phyloP scores from a whole-genome alignment of 2,113 vertebrate genomes.

The Platichthys flesus region DNA sequence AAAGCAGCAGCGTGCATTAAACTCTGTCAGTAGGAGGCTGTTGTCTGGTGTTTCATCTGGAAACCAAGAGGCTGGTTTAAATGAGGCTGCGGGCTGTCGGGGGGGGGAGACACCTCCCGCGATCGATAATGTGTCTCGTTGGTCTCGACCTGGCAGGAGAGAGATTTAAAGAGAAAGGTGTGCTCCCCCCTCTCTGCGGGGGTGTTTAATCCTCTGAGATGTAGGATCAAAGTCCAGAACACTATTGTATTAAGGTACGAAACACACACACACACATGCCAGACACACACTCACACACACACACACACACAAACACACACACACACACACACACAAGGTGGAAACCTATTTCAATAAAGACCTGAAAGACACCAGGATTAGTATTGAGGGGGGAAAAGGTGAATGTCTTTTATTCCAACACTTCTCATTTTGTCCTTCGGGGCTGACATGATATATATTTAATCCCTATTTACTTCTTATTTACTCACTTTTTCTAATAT shows the following conservation, averaged over 20 bases:
- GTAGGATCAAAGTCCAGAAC: slow-evolving; percentile 51
- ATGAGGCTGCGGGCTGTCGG: slow-evolving; percentile 63
- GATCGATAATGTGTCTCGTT: slow-evolving; percentile 67
- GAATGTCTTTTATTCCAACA: not conserved
- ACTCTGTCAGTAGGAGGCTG: slow-evolving; percentile 57
- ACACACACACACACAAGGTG: not conserved
- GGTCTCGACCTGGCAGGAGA: slow-evolving; percentile 32
- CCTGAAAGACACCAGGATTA: slow-evolving; percentile 5
- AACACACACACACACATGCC: not conserved
- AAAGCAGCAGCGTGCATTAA: slow-evolving; percentile 58
- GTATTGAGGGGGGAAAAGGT: not conserved
- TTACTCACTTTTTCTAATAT: too few species aligned
- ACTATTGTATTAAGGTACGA: slow-evolving; percentile 35
- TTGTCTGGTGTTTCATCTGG: slow-evolving; percentile 59
- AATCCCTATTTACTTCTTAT: too few species aligned
- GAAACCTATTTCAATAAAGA: slow-evolving; percentile 17
- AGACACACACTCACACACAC: not conserved
- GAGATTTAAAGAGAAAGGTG: slow-evolving; percentile 57
- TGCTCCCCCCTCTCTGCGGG: slow-evolving; percentile 26
- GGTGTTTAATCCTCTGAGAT: slow-evolving; percentile 57
- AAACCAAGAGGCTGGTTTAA: slow-evolving; percentile 68
- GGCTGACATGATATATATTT: not conserved
- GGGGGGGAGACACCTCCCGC: slow-evolving; percentile 34
- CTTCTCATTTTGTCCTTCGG: slow-evolving; percentile 12
- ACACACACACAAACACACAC: too few species aligned